Percentiles rank a stretch among this genome's conserved stretches.
These are phyloP conservation scores for Dyspetes luteomarginatus DNA, from an alignment of 2,888 invertebrate species.

Conservation along the genomic window DNA sequence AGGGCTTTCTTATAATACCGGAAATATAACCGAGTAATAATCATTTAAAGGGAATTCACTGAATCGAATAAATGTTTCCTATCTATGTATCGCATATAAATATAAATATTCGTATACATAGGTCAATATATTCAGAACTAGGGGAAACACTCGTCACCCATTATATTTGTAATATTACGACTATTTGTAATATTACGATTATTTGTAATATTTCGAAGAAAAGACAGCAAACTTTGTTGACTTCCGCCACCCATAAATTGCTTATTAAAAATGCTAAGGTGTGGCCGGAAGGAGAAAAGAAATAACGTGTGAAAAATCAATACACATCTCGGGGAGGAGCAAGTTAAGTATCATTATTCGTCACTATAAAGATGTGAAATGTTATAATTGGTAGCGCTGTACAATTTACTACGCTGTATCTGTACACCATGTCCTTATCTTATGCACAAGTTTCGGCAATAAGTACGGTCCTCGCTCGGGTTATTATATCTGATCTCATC, in stretches of 20 bases:
- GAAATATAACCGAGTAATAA: constrained; percentile 41
- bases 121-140: neutral
- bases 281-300: neutral
- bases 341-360: constrained; percentile 14
- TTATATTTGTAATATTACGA: constrained; percentile 14
- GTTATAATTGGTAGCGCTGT: constrained; percentile 24
- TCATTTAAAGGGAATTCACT: constrained; percentile 19
- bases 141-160: constrained; percentile 43
- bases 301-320: constrained; percentile 2
- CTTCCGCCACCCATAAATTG: constrained; percentile 17
- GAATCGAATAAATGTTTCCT: constrained; percentile 47
- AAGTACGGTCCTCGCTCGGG: constrained; percentile 65
- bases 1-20: constrained; percentile 2
- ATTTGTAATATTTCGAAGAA: constrained; percentile 26
- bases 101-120: neutral
- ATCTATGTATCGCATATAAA: neutral
- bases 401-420: neutral
- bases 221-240: neutral
- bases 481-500: constrained; percentile 65
- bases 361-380: constrained; percentile 6
- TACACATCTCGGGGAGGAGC: neutral
- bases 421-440: constrained; percentile 45
- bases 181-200: constrained; percentile 4
- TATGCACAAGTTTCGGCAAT: constrained; percentile 57
- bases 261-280: constrained; percentile 12